A percentile compares a stretch with the other conserved stretches of the same genome.
Conservation (phyloP, 1,140 invertebrate genomes). For the Drosophila prosaltans region DNA sequence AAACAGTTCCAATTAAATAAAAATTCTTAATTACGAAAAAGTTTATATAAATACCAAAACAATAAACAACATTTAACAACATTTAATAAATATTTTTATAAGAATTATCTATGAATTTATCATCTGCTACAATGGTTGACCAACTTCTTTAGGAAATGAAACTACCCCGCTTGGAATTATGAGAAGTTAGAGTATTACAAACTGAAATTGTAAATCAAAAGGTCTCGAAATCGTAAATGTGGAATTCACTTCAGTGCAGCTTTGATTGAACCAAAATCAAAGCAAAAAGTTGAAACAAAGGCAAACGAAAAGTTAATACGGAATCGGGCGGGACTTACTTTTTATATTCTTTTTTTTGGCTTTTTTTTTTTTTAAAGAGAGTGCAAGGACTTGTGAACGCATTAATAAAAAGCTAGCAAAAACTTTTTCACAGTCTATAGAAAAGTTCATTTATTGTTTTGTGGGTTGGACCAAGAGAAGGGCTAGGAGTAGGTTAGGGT, state of each 20-base stretch:
- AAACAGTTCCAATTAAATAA: too few relatives aligned
- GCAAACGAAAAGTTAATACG: slow-evolving; percentile 51
- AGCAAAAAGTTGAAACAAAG: slow-evolving; percentile 58
- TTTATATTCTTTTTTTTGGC: slow-evolving; percentile 21
- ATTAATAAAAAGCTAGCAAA: slow-evolving; percentile 68
- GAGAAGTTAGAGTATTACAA: neutral
- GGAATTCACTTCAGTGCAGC: slow-evolving; percentile 16
- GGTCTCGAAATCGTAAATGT: slow-evolving; percentile 44
- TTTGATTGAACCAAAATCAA: slow-evolving; percentile 54
- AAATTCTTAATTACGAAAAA: too few relatives aligned
- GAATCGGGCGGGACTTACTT: slow-evolving; percentile 7
- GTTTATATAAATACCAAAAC: too few relatives aligned
- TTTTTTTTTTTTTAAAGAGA: slow-evolving; percentile 29
- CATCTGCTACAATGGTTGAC: too few relatives aligned
- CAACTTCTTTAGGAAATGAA: neutral
- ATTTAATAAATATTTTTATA: too few relatives aligned
- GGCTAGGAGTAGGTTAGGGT: slow-evolving; percentile 24
- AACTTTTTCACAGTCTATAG: slow-evolving; percentile 69
- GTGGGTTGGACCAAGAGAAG: neutral
- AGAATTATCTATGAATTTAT: too few relatives aligned
- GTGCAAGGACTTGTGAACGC: slow-evolving; percentile 50
- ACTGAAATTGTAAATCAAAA: slow-evolving; percentile 47
- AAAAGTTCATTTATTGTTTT: slow-evolving; percentile 55
- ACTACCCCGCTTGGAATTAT: neutral
- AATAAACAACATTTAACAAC: too few relatives aligned